phyloP scores from a whole-genome alignment of 2,113 vertebrate species.

The Triplophysa rosa region DNA sequence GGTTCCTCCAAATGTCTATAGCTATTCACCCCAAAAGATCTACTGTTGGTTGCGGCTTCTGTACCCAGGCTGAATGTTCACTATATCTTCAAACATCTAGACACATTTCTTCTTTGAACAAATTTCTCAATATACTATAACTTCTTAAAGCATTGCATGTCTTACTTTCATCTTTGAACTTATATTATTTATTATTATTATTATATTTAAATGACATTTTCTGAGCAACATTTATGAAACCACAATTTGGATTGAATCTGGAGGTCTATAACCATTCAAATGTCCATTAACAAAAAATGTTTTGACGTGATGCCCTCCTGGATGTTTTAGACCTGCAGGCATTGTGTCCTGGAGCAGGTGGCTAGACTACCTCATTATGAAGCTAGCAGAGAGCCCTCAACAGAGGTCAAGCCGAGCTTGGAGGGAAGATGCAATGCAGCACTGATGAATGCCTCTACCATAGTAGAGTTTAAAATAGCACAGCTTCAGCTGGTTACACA shows the following conservation, averaged over 20 bases:
- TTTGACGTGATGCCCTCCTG: background rate
- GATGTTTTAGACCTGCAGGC: slow-evolving; percentile 57
- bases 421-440: slow-evolving; percentile 68
- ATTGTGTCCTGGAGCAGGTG: slow-evolving; percentile 61
- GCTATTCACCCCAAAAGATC: background rate
- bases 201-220: too few species aligned
- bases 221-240: too few species aligned
- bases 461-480: slow-evolving; percentile 78
- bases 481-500: slow-evolving; percentile 75
- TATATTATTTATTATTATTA: too few species aligned
- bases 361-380: slow-evolving; percentile 41
- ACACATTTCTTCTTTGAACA: too few species aligned
- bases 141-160: too few species aligned
- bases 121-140: too few species aligned
- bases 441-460: slow-evolving; percentile 73
- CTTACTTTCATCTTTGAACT: too few species aligned
- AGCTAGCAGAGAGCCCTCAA: background rate
- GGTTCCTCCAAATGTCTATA: background rate
- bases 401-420: slow-evolving; percentile 28
- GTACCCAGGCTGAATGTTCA: background rate
- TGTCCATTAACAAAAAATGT: background rate
- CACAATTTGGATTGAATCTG: background rate
- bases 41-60: background rate
- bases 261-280: background rate
- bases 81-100: too few species aligned